Base-by-base conservation (phyloP, 1,140 invertebrate genomes). In the Ephestia elutella region DNA sequence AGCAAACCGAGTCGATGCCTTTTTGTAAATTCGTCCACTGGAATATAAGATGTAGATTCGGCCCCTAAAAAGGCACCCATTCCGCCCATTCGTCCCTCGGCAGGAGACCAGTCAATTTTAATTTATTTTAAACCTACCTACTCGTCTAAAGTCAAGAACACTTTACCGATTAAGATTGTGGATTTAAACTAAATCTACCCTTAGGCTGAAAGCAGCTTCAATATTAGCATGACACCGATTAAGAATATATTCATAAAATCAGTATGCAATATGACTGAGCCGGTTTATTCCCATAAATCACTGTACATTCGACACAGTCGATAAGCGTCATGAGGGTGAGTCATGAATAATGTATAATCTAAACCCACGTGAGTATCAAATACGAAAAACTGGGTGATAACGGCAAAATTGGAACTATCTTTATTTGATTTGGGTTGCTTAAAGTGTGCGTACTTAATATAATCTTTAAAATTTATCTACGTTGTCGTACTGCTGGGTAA, bases 341-440 rank as follows among this genome's bases (percentile, higher is more conserved):
- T 0, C 28, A 58, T 58, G 57, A 58, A 58, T 58, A 58, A 58
- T 58, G 53, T 58, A 58, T 58, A 35, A 53, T 51, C 17, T 18
- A 58, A 58, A 30, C 49, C 57, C 57, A 25, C 38, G 49, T 58
- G 30, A 51, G 57, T 53, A 56, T 15, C 54, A 35, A 58, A 58
- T 32, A n/a, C 11, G 30, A 58, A 58, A 58, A 58, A 58, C 18
- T 19, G 20, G 57, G 11, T 35, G 9, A 30, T 28, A 58, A 58
- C 56, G 49, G 28, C 7, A 51, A 58, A 58, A 53, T 21, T 13
- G 20, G 20, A 25, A 13, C 38, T 44, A 10, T 38, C n/a, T 35
- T 49, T 56, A 48, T 57, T 32, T n/a, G 54, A n/a, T 55, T 49
- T 15, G 20, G 13, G 38, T 49, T 28, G n/a, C 48, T 57, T 49